Base-by-base conservation (phyloP, 2,797 vertebrate species). In the Pangasius mekongensis region DNA sequence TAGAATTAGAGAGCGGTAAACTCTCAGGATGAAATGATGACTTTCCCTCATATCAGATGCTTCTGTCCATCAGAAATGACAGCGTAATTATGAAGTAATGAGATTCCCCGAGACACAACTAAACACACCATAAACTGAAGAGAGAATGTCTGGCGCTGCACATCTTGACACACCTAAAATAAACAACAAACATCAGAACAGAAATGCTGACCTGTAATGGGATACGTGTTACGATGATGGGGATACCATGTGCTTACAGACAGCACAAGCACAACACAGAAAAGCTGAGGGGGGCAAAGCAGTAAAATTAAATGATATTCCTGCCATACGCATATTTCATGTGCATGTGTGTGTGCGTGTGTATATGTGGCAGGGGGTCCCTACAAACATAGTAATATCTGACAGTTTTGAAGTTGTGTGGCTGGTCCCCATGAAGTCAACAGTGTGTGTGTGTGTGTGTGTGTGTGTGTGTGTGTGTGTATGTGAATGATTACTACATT, bases 61-160 rank as follows among this genome's bases (percentile, higher is more conserved):
- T 62, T 54, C 30, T 80, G 39, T 43, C 58, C 33, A 36, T 86
- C 76, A 30, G 74, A 64, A 67, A 64, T 84, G 49, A 47, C 3
- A 6, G 47, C 18, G 2, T 67, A 80, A 58, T 67, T 78, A 54
- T 64, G 73, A 43, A 43, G 71, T 11, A 88, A 52, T n/a, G 6
- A 14, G 36, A 18, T 62, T 88, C 27, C 62, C 60, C 56, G 7
- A 39, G 73, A 83, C 69, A 84, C 52, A 73, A 16, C 16, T 77
- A 43, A 78, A 78, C 73, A 88, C 73, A 47, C 43, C 43, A 66
- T 77, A 67, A 64, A 88, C 69, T 8, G 22, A 30, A 66, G 60
- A 84, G 13, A 78, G 39, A 85, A 76, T 36, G 56, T 58, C 30
- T 86, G 54, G 49, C 1, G 56, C 76, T 71, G 64, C 66, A 85